These are phyloP conservation scores for Timema cristinae DNA, from an alignment of 2,888 invertebrate genomes.

Conservation along the genomic window DNA sequence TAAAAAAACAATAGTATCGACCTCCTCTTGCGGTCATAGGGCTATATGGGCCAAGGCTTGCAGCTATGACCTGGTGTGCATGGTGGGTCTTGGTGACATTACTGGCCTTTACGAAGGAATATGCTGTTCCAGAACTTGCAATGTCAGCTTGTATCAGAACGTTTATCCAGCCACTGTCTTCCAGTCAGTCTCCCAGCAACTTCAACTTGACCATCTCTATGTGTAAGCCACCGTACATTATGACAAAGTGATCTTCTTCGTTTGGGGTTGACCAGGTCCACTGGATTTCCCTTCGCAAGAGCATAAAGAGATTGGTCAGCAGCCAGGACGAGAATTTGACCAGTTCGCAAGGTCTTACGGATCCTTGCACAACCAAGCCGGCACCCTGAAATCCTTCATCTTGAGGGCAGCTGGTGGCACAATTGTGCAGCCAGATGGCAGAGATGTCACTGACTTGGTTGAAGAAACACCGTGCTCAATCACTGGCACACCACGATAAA, in stretches of 20 bases:
- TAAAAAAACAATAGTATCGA: no score
- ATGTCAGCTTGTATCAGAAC: constrained; percentile 12
- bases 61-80: constrained; percentile 17
- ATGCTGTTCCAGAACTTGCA: constrained; percentile 6
- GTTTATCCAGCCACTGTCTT: constrained; percentile 16
- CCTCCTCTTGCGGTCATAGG: no score
- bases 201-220: constrained; percentile 18
- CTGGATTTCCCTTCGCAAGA: constrained; percentile 9
- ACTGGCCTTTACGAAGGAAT: neutral
- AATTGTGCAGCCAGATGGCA: neutral
- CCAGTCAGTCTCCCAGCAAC: constrained; percentile 3
- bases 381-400: neutral
- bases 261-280: neutral
- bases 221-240: constrained; percentile 11
- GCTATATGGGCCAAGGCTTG: neutral
- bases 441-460: neutral
- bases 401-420: constrained; percentile 2
- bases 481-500: neutral
- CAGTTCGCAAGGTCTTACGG: constrained; percentile 8
- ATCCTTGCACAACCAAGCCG: neutral
- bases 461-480: neutral
- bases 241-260: constrained; percentile 18
- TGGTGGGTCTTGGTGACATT: constrained; percentile 4
- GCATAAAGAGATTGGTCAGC: constrained; percentile 18
- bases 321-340: constrained; percentile 18